These are phyloP conservation scores for Lordiphosa stackelbergi DNA, from an alignment of 1,140 invertebrate species.

Conservation along the genomic window DNA sequence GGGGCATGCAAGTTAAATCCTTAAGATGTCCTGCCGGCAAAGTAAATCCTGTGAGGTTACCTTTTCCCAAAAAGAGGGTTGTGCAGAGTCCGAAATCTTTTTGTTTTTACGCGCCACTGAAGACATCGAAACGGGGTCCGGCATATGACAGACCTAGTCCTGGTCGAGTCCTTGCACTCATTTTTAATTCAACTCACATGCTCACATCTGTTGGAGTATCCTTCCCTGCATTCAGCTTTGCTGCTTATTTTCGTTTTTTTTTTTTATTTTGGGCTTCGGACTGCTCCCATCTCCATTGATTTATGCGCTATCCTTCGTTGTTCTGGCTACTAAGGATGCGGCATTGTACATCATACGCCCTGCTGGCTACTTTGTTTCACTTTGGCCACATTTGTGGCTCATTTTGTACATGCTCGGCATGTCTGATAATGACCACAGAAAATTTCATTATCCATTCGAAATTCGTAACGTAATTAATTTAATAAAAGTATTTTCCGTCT, in stretches of 20 bases:
- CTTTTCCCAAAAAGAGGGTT: slow-evolving; percentile 46
- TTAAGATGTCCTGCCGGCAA: slow-evolving; percentile 68
- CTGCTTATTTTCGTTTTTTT: slow-evolving; percentile 2
- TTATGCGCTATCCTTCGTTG: slow-evolving; percentile 50
- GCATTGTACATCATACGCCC: slow-evolving; percentile 53
- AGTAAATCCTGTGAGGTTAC: slow-evolving; percentile 66
- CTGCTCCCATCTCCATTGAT: slow-evolving; percentile 61
- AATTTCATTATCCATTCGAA: slow-evolving; percentile 71
- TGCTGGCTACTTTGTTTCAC: slow-evolving; percentile 68
- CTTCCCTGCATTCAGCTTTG: slow-evolving; percentile 35
- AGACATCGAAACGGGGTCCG: slow-evolving; percentile 45
- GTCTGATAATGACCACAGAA: slow-evolving; percentile 68
- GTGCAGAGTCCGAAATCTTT: slow-evolving; percentile 36
- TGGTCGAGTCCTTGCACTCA: slow-evolving; percentile 45
- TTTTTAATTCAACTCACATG: slow-evolving; percentile 72
- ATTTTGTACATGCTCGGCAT: slow-evolving; percentile 65
- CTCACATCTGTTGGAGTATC: slow-evolving; percentile 56
- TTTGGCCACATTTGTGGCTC: slow-evolving; percentile 70
- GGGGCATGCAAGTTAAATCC: slow-evolving; percentile 58
- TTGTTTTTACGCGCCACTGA: slow-evolving; percentile 70
- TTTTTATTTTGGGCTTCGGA: slow-evolving; percentile 28
- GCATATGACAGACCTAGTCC: slow-evolving; percentile 40
- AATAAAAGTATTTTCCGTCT: slow-evolving; percentile 47
- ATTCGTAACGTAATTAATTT: slow-evolving; percentile 73
- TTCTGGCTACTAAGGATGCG: slow-evolving; percentile 20